phyloP scores from a whole-genome alignment of 2,113 vertebrate species.

The Prunella himalayana region DNA sequence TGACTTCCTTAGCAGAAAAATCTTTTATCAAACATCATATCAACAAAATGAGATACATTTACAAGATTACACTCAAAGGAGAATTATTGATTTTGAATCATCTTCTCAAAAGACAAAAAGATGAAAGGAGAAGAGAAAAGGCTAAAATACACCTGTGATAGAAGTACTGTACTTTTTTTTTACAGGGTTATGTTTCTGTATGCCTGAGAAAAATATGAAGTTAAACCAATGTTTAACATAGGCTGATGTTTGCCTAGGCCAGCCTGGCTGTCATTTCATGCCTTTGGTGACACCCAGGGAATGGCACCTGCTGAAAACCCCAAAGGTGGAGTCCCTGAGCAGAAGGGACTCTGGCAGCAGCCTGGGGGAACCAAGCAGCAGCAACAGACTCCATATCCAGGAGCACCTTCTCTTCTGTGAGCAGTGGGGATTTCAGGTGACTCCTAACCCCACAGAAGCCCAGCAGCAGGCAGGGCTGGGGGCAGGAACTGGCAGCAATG shows the following conservation, averaged over 20 bases:
- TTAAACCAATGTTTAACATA: not conserved
- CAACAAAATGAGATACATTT: not conserved
- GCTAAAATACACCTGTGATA: not conserved
- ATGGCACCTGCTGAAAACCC: not conserved
- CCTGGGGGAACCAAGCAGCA: not conserved
- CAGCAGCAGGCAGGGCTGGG: fast-evolving
- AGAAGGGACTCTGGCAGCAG: not conserved
- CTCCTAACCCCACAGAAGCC: not conserved
- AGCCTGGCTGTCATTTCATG: not conserved
- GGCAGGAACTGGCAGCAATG: fast-evolving
- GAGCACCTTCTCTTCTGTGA: not conserved
- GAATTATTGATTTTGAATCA: not conserved
- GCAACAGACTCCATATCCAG: not conserved
- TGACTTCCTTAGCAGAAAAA: not conserved
- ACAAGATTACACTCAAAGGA: not conserved
- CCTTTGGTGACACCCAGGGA: not conserved
- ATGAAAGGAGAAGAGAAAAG: not conserved
- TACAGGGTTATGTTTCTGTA: not conserved
- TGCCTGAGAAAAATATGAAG: not conserved
- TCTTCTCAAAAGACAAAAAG: not conserved
- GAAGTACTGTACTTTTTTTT: not conserved
- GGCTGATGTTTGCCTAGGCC: fast-evolving
- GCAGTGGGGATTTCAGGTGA: not conserved
- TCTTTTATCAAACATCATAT: not conserved
- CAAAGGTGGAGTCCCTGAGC: fast-evolving